A percentile compares a stretch with the other conserved stretches of the same genome.
Evolutionary conservation across 2,797 vertebrate species (phyloP).

Genomic region (Neopelma chrysocephalum): DNA sequence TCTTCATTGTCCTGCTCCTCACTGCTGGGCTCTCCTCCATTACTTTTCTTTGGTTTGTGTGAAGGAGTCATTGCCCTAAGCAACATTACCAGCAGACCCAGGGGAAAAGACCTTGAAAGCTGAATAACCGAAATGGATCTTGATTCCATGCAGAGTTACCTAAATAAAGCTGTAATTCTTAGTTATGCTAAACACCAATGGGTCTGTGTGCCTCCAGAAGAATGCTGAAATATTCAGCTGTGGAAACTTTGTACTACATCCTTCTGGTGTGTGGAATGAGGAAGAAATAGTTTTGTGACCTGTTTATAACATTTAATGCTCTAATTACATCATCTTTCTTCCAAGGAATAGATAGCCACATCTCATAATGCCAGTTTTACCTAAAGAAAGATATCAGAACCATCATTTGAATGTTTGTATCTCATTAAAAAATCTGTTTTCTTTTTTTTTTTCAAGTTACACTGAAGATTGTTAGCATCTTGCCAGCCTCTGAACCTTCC

Average conservation of each 20-base stretch:
- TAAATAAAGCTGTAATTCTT: neutral
- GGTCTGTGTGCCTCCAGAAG: neutral
- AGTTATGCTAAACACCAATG: neutral
- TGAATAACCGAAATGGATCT: neutral
- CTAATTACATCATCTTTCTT: neutral
- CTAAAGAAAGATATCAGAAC: neutral
- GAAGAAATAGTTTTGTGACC: neutral
- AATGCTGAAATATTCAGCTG: neutral
- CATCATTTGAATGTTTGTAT: neutral
- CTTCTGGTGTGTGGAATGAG: neutral
- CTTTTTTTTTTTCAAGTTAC: neutral
- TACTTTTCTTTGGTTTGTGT: neutral
- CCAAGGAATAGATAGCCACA: neutral
- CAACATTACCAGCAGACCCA: neutral
- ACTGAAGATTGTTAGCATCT: neutral
- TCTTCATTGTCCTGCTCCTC: neutral
- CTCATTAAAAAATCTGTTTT: neutral
- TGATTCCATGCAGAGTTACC: neutral
- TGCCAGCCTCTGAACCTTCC: neutral
- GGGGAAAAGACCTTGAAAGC: neutral
- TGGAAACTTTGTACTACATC: neutral
- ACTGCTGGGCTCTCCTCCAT: neutral
- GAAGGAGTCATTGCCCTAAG: neutral
- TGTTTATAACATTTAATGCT: neutral
- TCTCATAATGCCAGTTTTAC: neutral